phyloP scores from a whole-genome alignment of 2,888 invertebrate genomes.

The Pocota personata region DNA sequence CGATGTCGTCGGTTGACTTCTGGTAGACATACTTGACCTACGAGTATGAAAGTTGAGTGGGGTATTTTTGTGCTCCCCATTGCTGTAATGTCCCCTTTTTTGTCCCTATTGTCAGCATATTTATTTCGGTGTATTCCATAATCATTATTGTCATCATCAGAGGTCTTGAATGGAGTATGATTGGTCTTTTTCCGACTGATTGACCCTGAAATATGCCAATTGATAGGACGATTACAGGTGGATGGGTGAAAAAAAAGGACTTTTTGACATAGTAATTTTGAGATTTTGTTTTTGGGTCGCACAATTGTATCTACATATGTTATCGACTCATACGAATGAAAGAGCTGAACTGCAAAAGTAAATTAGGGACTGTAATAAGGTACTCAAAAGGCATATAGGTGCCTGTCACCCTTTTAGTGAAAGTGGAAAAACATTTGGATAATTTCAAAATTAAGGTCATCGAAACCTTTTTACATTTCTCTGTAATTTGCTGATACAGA shows the following conservation, averaged over 20 bases:
- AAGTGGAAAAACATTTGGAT: not conserved
- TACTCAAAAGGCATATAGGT: not conserved
- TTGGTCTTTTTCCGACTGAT: conserved; percentile 44
- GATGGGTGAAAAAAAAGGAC: not conserved
- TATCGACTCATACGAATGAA: not conserved
- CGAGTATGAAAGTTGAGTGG: conserved; percentile 6
- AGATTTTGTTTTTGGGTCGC: not conserved
- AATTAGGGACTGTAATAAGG: not conserved
- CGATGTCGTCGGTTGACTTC: conserved; percentile 26
- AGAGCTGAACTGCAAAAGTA: not conserved
- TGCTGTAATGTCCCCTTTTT: conserved; percentile 22
- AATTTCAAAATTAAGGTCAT: not conserved
- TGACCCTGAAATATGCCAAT: conserved; percentile 43
- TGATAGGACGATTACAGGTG: conserved; percentile 11
- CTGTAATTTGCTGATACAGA: not conserved
- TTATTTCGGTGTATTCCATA: conserved; percentile 10
- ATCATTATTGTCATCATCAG: conserved; percentile 32
- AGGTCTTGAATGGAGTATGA: conserved; percentile 11
- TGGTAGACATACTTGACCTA: conserved; percentile 36
- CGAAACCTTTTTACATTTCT: not conserved
- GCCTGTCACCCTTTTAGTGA: not conserved
- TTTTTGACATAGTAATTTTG: not conserved
- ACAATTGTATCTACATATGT: not conserved
- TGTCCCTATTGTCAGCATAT: conserved; percentile 27
- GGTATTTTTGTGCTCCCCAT: not conserved